These are phyloP conservation scores for Erynnis tages DNA, from an alignment of 2,888 invertebrate genomes.

Conservation along the genomic window DNA sequence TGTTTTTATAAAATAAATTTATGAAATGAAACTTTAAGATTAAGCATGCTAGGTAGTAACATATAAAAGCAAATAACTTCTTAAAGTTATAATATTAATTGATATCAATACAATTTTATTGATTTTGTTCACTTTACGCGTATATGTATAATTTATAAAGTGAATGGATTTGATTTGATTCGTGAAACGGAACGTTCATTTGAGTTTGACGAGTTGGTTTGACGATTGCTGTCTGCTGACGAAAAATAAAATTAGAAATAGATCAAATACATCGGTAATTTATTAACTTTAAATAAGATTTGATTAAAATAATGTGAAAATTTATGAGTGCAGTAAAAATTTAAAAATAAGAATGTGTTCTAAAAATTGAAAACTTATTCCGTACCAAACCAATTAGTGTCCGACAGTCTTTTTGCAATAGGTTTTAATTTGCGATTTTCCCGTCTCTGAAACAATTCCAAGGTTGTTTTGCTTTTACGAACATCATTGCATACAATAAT, in stretches of 20 bases:
- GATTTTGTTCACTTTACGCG: too few species aligned
- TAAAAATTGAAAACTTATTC: conserved; percentile 11
- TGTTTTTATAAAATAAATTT: too few species aligned
- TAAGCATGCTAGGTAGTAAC: too few species aligned
- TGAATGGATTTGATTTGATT: too few species aligned
- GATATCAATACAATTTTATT: too few species aligned
- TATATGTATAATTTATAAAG: too few species aligned
- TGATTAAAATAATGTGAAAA: conserved; percentile 20
- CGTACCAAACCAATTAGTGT: conserved; percentile 39
- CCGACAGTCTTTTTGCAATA: conserved; percentile 42
- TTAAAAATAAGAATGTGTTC: conserved; percentile 23
- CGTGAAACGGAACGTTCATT: conserved; percentile 48
- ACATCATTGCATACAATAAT: conserved; percentile 49
- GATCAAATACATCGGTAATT: conserved; percentile 10
- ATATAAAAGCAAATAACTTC: too few species aligned
- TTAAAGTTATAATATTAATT: too few species aligned
- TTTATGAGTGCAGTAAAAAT: conserved; percentile 7
- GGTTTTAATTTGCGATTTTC: conserved; percentile 36
- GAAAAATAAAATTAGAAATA: conserved; percentile 37
- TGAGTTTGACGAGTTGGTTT: conserved; percentile 33
- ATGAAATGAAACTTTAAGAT: too few species aligned
- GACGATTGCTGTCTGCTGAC: conserved; percentile 32
- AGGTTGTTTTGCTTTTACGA: conserved; percentile 62
- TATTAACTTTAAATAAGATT: conserved; percentile 3
- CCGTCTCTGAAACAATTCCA: conserved; percentile 58